Base-by-base conservation (phyloP, 2,888 invertebrate species). In the Phaonia tiefii region DNA sequence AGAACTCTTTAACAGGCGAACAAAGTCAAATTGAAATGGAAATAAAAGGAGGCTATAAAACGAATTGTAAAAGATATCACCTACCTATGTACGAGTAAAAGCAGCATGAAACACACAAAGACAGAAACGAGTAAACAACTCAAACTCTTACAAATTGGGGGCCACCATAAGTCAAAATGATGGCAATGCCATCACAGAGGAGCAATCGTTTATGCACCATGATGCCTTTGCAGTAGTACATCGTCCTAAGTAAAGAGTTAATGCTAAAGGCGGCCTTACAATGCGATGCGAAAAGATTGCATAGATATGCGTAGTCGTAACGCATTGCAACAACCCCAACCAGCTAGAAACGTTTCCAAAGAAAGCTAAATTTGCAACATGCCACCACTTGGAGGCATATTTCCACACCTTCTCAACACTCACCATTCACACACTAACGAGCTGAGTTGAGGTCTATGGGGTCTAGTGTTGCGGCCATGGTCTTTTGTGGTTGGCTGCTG, bases 91-190 rank as follows among this genome's bases (percentile, higher is more conserved):
- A n/a, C n/a, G n/a, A n/a, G n/a, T n/a, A n/a, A 17, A 8, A 31
- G 15, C 60, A 39, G 31, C 63, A 22, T 17, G 11, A 22, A 20
- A 63, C 39, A 42, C 13, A 42, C 11, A 63, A 39, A 63, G 22
- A 39, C 31, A 31, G 4, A 39, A 60, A 15, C 11, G 4, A 63
- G 42, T 42, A 63, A 42, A 63, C 63, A 63, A 42, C 63, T 75
- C 82, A 82, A 71, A 31, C 31, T 31, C 70, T 44, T 71, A 76
- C 75, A 82, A 80, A 83, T 82, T 31, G 76, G 80, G 80, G 80
- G 82, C 77, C 80, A 74, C 44, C 44, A 82, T 76, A 82, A 82
- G 79, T 79, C 82, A 82, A 82, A 71, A 63, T 42, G 42, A 54
- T 73, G n/a, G 66, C 67, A 79, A 77, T 31, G 31, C 71, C 71